Conservation (phyloP, 2,888 invertebrate genomes). For the Thymelicus sylvestris region DNA sequence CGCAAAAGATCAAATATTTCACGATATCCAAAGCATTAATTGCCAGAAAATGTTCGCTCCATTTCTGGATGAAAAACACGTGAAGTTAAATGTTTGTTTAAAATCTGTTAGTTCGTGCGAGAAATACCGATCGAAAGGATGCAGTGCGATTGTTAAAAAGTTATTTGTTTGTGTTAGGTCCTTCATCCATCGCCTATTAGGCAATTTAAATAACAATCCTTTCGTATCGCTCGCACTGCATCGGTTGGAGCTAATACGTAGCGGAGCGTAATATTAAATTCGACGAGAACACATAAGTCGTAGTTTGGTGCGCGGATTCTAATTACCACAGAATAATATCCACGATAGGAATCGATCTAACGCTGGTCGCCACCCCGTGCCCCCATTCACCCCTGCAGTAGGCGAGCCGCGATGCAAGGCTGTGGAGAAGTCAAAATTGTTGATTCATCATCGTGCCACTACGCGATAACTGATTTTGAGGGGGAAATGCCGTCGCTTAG, state of each 20-base stretch:
- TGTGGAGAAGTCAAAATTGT: slow-evolving; percentile 57
- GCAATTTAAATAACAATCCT: too few species aligned
- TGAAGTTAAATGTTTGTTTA: slow-evolving; percentile 19
- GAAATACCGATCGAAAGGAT: slow-evolving; percentile 5
- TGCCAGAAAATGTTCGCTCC: not conserved
- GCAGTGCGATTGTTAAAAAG: not conserved
- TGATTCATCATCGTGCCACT: slow-evolving; percentile 53
- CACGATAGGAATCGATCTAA: slow-evolving; percentile 80
- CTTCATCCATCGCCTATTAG: too few species aligned
- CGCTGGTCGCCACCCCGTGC: slow-evolving; percentile 56
- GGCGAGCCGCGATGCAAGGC: slow-evolving; percentile 49
- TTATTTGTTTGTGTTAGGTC: too few species aligned
- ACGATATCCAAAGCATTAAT: too few species aligned
- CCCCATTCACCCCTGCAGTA: slow-evolving; percentile 48
- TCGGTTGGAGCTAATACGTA: not conserved
- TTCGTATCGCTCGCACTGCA: too few species aligned
- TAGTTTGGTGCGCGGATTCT: slow-evolving; percentile 66
- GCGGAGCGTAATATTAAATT: slow-evolving; percentile 22
- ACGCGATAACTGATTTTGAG: slow-evolving; percentile 50
- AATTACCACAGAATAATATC: slow-evolving; percentile 81
- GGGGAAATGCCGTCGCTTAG: slow-evolving; percentile 31
- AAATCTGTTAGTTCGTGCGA: not conserved
- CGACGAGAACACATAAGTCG: slow-evolving; percentile 39
- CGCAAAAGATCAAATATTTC: too few species aligned
- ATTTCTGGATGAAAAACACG: not conserved